Evolutionary conservation across 2,113 vertebrate species (phyloP), one percentile per base, ranked within the genome.

Genomic region (Poeciliopsis retropinna): DNA sequence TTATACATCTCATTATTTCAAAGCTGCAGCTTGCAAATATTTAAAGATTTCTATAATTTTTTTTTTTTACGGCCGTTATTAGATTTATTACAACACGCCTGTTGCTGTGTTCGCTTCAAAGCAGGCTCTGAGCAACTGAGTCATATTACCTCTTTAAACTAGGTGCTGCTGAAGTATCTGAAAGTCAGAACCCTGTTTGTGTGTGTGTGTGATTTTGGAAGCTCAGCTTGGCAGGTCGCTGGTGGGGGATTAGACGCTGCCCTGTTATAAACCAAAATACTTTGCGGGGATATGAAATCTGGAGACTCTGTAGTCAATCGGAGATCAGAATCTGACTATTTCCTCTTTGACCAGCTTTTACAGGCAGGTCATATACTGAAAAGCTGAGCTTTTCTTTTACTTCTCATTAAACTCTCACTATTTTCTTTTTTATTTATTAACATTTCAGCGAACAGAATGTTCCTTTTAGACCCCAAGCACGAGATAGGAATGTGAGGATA

Each of bases 261-360:
- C 86, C 86, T 88, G 78, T 86, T 86, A 86, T 87, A 86, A 87
- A 89, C 85, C 83, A 79, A 87, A 90, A 88, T 78, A 84, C 76
- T 79, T 64, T 67, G 60, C 47, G 60, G 75, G 78, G 71, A 57
- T 57, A 10, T 57, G 25, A 57, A 57, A 57, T n/a, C 51, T 57
- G 22, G 51, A 57, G 25, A 57, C 17, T 57, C 22, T 3, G 51
- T 9, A n/a, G 51, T 3, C 19, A 25, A 3, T 25, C 51, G 10
- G 22, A 57, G 51, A 57, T 57, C 9, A 2, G 10, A 57, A 57
- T 57, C 25, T n/a, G 2, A 9, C 10, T 22, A n/a, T 57, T 57
- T 57, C 25, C 25, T 57, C 51, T 54, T 9, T 25, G 51, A 57
- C 25, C 22, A 2, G 22, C 25, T 57, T 17, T 57, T 57, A 57